Conservation (phyloP, 30 jellyfish, hydroid and myxozoan genomes). For the Aurelia sp. region DNA sequence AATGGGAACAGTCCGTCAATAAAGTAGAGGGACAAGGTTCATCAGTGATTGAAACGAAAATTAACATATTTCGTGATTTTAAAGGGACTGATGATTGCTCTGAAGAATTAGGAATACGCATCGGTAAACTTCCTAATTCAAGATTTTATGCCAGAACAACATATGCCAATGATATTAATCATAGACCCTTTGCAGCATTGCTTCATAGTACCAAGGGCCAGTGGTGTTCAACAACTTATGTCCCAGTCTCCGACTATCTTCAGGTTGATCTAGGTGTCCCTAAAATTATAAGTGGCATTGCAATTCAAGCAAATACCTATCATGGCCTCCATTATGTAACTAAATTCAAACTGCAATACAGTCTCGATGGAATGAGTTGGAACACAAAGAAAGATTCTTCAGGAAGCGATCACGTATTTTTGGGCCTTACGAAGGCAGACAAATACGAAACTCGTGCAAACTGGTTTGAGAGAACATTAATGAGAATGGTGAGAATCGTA, state of each 20-base stretch:
- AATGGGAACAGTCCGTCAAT: slow-evolving; percentile 31
- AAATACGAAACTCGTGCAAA: too few relatives aligned
- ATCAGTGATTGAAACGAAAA: background rate
- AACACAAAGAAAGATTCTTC: background rate
- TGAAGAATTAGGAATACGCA: slow-evolving; percentile 42
- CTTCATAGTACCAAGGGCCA: slow-evolving; percentile 11
- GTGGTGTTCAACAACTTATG: slow-evolving; percentile 25
- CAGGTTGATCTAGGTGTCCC: slow-evolving; percentile 45
- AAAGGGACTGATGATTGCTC: slow-evolving; percentile 54
- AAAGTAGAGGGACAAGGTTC: background rate
- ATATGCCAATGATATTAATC: background rate
- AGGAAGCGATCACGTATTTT: too few relatives aligned
- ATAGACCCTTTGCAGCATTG: background rate
- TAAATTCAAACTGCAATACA: background rate
- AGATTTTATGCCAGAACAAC: slow-evolving; percentile 38
- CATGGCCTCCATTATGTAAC: too few relatives aligned
- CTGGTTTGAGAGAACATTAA: slow-evolving; percentile 24
- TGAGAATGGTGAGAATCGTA: slow-evolving; percentile 19
- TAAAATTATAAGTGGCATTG: slow-evolving; percentile 29
- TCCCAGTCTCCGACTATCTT: slow-evolving; percentile 43
- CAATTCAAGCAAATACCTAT: slow-evolving; percentile 10
- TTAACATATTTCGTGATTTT: slow-evolving; percentile 27
- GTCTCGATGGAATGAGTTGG: background rate
- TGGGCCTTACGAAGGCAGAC: too few relatives aligned
- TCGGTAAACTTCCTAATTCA: slow-evolving; percentile 23